Evolutionary conservation across 2,797 vertebrate genomes (phyloP).

Genomic region (Tokudaia tokunoshimensis): DNA sequence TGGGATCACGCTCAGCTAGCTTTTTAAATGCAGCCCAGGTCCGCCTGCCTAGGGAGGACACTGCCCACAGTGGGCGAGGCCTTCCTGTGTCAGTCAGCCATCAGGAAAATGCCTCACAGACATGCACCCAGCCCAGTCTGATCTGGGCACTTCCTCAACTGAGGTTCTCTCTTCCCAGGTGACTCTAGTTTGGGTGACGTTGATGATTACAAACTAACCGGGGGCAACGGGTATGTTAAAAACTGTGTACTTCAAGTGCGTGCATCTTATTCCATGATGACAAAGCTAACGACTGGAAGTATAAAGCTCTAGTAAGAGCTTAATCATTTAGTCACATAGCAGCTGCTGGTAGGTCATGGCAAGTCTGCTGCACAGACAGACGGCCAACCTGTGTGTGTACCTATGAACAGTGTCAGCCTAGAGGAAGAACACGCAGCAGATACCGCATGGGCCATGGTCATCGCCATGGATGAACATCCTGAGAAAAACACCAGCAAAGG

Average conservation of each 20-base stretch:
- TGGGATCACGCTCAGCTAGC: background rate
- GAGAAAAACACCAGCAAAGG: fast-evolving
- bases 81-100: background rate
- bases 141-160: background rate
- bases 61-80: background rate
- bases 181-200: background rate
- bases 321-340: fast-evolving
- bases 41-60: background rate
- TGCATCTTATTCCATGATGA: background rate
- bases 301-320: too few species aligned
- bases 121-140: background rate
- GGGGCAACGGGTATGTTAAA: background rate
- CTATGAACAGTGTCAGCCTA: too few species aligned
- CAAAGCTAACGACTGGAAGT: background rate
- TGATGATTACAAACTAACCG: background rate
- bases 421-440: fast-evolving
- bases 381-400: fast-evolving
- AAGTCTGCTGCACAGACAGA: fast-evolving
- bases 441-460: fast-evolving
- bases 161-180: background rate
- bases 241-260: fast-evolving
- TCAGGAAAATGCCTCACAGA: background rate
- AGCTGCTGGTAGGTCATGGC: fast-evolving
- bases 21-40: background rate
- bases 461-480: fast-evolving